Base-by-base conservation (phyloP, 92 coral and sea anemone species). In the Scolanthus callimorphus region DNA sequence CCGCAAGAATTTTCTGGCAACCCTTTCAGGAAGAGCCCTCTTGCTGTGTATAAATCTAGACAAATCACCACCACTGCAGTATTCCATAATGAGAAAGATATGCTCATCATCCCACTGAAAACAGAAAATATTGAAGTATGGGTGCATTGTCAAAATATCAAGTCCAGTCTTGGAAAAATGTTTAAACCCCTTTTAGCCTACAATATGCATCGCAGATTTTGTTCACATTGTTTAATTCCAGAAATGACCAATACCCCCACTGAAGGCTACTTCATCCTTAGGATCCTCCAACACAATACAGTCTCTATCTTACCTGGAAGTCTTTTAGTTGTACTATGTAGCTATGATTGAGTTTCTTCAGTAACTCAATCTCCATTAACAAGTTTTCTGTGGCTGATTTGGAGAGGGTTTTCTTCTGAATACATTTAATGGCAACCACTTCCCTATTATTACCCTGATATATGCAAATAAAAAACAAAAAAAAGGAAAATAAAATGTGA, bases 21-120 rank as follows among this genome's bases (percentile, higher is more conserved):
- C 75, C 39, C 65, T 66, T 52, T 94, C 96, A 44, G 97, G 96
- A 12, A 94, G 67, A 25, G 65, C 79, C 67, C 99, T 55, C 59
- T 70, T 84, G 19, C 85, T 74, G 44, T 84, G 99, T 37, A 94
- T 94, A 70, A 94, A 94, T 61, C 83, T 90, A 15, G 97, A 94
- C 56, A 94, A 41, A 37, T 94, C 99, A 20, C 99, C 99, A 26
- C 99, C 99, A 74, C 99, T 89, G 54, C 99, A 94, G 69, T 89
- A 94, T 61, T 94, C 99, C 99, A 94, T 94, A n/a, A 94, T 94
- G n/a, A 94, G 58, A 74, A 94, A 94, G 15, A 94, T 81, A 43
- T 94, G 77, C 21, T 73, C 62, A 17, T 83, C 83, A 77, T 89
- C 80, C 99, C 99, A 94, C 99, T 94, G 61, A n/a, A n/a, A n/a